phyloP scores from a whole-genome alignment of 1,140 invertebrate genomes.

The Maniola jurtina region DNA sequence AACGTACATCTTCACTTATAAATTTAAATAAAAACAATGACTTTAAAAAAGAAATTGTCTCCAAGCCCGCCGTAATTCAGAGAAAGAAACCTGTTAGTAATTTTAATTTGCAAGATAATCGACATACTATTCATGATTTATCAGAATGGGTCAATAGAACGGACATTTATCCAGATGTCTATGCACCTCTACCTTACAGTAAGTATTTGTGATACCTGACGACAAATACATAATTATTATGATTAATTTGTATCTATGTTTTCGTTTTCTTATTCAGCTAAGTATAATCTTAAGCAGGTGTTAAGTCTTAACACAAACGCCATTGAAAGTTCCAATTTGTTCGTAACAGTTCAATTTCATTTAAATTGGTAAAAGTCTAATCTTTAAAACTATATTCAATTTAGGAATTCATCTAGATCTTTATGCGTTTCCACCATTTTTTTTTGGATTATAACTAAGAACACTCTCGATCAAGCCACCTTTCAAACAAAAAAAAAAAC shows the following conservation, averaged over 20 bases:
- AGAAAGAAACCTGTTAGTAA: slow-evolving; percentile 13
- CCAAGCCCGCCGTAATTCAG: not conserved
- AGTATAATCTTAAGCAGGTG: too few relatives aligned
- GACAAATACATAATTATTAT: not conserved
- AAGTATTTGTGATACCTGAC: slow-evolving; percentile 37
- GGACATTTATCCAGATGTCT: slow-evolving; percentile 68
- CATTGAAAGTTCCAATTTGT: too few relatives aligned
- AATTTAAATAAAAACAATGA: slow-evolving; percentile 1
- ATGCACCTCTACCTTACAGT: slow-evolving; percentile 71
- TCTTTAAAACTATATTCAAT: too few relatives aligned
- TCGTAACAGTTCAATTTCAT: too few relatives aligned
- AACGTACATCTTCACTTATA: slow-evolving; percentile 1
- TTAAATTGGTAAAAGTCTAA: too few relatives aligned
- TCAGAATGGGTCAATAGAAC: slow-evolving; percentile 65
- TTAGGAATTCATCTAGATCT: too few relatives aligned
- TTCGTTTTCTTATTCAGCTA: not conserved
- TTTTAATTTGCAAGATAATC: slow-evolving; percentile 38
- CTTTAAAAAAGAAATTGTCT: not conserved
- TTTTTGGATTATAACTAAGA: too few relatives aligned
- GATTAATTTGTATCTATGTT: not conserved
- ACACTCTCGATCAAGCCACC: too few relatives aligned
- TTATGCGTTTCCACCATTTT: too few relatives aligned
- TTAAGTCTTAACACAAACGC: too few relatives aligned
- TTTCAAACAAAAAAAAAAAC: too few relatives aligned
- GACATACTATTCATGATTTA: slow-evolving; percentile 61